A percentile compares a stretch with the other conserved stretches of the same genome.
phyloP scores from a whole-genome alignment of 1,140 invertebrate genomes.

The Drosophila obscura region DNA sequence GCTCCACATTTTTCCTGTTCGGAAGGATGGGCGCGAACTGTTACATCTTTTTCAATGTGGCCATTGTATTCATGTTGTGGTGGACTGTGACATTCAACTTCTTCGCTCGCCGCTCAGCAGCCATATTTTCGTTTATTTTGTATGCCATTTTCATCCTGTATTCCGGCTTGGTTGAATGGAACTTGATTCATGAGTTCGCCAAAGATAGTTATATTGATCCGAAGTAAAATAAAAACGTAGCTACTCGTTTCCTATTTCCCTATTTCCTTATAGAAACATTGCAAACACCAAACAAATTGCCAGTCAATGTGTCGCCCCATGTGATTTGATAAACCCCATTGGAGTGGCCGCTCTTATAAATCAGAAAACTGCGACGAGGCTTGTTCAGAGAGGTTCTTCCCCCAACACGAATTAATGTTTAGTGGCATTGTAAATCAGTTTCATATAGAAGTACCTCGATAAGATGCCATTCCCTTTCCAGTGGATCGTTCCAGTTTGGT shows the following conservation, averaged over 20 bases:
- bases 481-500: constrained; percentile 5
- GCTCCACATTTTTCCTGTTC: background rate
- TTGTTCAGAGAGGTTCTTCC: constrained; percentile 28
- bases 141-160: background rate
- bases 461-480: background rate
- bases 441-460: background rate
- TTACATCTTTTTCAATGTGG: constrained; percentile 17
- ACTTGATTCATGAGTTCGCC: too few relatives aligned
- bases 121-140: constrained; percentile 19
- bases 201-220: too few relatives aligned
- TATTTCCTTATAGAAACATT: too few relatives aligned
- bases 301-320: constrained; percentile 14
- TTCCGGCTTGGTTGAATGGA: background rate
- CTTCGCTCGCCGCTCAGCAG: constrained; percentile 25
- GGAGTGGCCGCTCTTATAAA: constrained; percentile 4
- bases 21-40: background rate
- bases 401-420: constrained; percentile 14
- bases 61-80: background rate
- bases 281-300: too few relatives aligned
- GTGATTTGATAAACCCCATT: background rate
- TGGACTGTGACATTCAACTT: constrained; percentile 36
- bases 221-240: too few relatives aligned
- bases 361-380: constrained; percentile 2
- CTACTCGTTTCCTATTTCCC: too few relatives aligned
- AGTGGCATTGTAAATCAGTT: constrained; percentile 26